phyloP scores from a whole-genome alignment of 2,888 invertebrate genomes.

The Platycnemis pennipes region DNA sequence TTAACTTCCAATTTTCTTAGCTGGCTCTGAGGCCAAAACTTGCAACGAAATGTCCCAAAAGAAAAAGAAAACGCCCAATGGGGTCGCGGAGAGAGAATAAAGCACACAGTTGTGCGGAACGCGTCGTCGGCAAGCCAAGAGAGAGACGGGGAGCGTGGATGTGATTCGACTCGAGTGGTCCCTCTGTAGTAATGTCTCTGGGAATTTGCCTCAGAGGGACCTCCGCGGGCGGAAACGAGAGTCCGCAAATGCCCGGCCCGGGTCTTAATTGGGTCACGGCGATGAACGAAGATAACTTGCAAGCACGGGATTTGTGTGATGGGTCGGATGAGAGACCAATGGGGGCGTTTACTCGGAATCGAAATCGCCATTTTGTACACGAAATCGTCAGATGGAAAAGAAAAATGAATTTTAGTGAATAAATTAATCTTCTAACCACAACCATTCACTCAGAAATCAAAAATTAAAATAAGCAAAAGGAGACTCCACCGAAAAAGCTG shows the following conservation, averaged over 20 bases:
- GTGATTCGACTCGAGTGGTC: neutral
- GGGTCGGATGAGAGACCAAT: neutral
- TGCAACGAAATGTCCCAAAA: neutral
- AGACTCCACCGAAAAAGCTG: too few species aligned
- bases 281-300: neutral
- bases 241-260: neutral
- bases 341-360: neutral
- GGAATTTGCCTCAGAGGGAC: neutral
- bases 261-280: constrained; percentile 14
- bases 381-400: too few species aligned
- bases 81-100: neutral
- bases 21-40: neutral
- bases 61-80: neutral
- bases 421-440: too few species aligned
- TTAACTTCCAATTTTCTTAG: neutral
- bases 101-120: neutral
- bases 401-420: too few species aligned
- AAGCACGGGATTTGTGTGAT: neutral
- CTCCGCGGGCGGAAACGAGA: neutral
- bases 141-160: neutral
- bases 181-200: neutral
- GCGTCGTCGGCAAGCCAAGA: neutral
- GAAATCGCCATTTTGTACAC: too few species aligned
- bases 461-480: too few species aligned
- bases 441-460: too few species aligned